Conservation (phyloP, 2,797 vertebrate genomes). For the Clarias fuscus region DNA sequence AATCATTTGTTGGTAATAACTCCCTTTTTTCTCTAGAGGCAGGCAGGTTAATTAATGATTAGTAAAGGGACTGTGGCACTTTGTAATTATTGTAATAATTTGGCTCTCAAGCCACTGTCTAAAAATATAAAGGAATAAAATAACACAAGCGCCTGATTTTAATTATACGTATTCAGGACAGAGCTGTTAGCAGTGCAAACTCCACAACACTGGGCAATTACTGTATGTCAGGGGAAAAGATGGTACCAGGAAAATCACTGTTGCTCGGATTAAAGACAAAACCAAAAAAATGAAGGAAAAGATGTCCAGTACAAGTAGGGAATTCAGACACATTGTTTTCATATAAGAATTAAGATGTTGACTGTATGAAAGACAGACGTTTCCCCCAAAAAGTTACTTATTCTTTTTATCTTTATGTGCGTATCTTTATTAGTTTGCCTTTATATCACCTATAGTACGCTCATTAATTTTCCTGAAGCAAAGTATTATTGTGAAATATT, state of each 20-base stretch:
- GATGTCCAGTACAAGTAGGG: not conserved
- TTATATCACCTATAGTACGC: not conserved
- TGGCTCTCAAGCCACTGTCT: not conserved
- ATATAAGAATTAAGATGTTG: not conserved
- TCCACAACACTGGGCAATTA: not conserved
- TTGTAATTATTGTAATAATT: not conserved
- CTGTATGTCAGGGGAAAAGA: not conserved
- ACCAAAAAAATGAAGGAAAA: not conserved
- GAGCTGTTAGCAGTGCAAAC: not conserved
- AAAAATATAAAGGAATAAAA: constrained; percentile 3
- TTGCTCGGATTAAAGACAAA: not conserved
- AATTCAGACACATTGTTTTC: not conserved
- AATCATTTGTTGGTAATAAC: not conserved
- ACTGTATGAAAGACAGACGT: not conserved
- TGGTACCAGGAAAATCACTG: not conserved
- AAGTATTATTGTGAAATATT: not conserved
- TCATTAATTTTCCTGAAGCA: not conserved
- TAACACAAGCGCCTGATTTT: not conserved
- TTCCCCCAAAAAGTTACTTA: not conserved
- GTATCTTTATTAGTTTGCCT: not conserved
- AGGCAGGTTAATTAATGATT: not conserved
- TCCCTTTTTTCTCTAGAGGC: not conserved
- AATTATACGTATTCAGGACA: not conserved
- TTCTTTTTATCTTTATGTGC: not conserved
- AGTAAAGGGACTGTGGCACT: not conserved